Base-by-base conservation (phyloP, 2,888 invertebrate genomes). In the Drosophila neutralis region DNA sequence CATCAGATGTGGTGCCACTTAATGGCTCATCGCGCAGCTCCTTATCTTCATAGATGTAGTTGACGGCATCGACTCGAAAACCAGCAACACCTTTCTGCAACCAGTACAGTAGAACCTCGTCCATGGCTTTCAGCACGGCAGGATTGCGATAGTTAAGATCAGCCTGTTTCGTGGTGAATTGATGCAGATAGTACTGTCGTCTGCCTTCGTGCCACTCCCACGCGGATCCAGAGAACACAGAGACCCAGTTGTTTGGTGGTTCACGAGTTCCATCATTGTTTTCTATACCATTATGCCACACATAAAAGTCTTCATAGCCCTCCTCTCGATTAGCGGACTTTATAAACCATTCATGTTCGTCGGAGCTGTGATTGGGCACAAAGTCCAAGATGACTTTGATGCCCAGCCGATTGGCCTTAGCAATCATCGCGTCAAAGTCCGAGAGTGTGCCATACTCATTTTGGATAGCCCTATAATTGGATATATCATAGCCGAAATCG, bases 51-150 rank as follows among this genome's bases (percentile, higher is more conserved):
- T 94, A 95, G 36, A 96, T 89, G 92, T 95, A 95, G 71, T 93
- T 92, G 8, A 96, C 94, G 4, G 97, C 96, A 89, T 97, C 97
- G 42, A 98, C 94, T 82, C 98, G 95, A 87, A 98, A 97, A 0
- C 98, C 98, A 87, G 97, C 96, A 0, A 98, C 95, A 1, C 98
- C 98, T 84, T 95, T 95, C 62, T 95, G 95, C 57, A 98, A 90
- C 98, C 98, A 98, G 89, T 95, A 97, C 76, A 93, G 94, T 33
- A 98, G 91, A 0, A 93, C 90, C 77, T 95, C 95, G 93, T 95
- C 95, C 93, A 97, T 95, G 87, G 95, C 95, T 63, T 95, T 92
- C 4, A 95, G 93, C 4, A 98, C 95, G 10, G 94, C 94, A 0
- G 95, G 94, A 92, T 96, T 96, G 48, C 96, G 94, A 85, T 94